Conservation (phyloP, 2,797 vertebrate species). For the Danio kyathit region DNA sequence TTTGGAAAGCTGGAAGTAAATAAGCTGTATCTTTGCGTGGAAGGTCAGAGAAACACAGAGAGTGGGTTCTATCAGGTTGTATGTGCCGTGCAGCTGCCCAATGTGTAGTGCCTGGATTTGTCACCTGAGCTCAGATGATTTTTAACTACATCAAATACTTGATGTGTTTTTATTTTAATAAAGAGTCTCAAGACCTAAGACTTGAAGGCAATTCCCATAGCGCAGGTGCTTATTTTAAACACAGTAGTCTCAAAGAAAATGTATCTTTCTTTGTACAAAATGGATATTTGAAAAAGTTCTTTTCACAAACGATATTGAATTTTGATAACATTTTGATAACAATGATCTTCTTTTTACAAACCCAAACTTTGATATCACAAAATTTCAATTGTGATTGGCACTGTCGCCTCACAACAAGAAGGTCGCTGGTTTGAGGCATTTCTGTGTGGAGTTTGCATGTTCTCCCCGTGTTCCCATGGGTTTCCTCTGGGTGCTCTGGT, state of each 20-base stretch:
- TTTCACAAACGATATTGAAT: not conserved
- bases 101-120: conserved; percentile 34
- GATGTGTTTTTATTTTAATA: not conserved
- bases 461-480: too few relatives aligned
- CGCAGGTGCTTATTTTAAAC: not conserved
- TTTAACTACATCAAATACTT: not conserved
- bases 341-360: too few relatives aligned
- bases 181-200: not conserved
- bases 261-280: not conserved
- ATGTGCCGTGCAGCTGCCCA: conserved; percentile 50
- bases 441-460: too few relatives aligned
- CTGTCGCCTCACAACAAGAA: too few relatives aligned
- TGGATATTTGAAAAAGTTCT: too few relatives aligned
- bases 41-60: conserved; percentile 18
- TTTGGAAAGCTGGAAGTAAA: conserved; percentile 81
- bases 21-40: conserved; percentile 79
- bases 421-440: too few relatives aligned
- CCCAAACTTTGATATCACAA: too few relatives aligned
- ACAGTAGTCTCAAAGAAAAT: not conserved
- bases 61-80: conserved; percentile 54
- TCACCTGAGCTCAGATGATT: not conserved
- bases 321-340: too few relatives aligned
- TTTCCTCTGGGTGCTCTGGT: too few relatives aligned
- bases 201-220: not conserved
- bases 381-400: too few relatives aligned